phyloP scores from a whole-genome alignment of 1,140 invertebrate genomes.

The Scylla paramamosain region DNA sequence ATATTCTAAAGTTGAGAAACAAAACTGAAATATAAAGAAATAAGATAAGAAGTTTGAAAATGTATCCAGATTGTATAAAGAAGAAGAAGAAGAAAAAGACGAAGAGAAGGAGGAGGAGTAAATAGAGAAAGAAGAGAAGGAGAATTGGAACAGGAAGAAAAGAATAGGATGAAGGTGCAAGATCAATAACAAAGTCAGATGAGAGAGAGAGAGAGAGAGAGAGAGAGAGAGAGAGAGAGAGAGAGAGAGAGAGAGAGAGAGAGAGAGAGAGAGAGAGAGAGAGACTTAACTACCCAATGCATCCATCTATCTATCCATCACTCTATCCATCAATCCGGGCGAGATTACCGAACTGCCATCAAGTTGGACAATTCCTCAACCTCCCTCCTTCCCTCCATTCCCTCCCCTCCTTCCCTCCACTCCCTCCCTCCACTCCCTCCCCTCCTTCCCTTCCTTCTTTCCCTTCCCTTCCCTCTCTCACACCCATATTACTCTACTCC shows the following conservation, averaged over 20 bases:
- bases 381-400: not conserved
- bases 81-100: no score
- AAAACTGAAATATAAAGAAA: not conserved
- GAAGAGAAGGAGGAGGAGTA: not conserved
- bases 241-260: slow-evolving; percentile 39
- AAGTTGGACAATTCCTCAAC: not conserved
- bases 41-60: no score
- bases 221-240: not conserved
- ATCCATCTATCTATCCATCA: not conserved
- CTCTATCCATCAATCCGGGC: not conserved
- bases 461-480: not conserved
- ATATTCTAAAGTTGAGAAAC: not conserved
- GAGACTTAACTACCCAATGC: not conserved
- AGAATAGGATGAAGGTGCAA: not conserved
- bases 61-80: no score
- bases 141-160: not conserved
- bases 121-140: not conserved
- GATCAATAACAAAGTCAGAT: not conserved
- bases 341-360: not conserved
- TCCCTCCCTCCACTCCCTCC: not conserved
- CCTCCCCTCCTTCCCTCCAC: slow-evolving; percentile 23
- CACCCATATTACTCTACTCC: not conserved
- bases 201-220: not conserved
- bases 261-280: slow-evolving; percentile 22
- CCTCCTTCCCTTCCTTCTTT: not conserved